Evolutionary conservation across 1,140 invertebrate species (phyloP), one percentile per base, ranked within the genome.

Genomic region (Phymorhynchus buccinoides): DNA sequence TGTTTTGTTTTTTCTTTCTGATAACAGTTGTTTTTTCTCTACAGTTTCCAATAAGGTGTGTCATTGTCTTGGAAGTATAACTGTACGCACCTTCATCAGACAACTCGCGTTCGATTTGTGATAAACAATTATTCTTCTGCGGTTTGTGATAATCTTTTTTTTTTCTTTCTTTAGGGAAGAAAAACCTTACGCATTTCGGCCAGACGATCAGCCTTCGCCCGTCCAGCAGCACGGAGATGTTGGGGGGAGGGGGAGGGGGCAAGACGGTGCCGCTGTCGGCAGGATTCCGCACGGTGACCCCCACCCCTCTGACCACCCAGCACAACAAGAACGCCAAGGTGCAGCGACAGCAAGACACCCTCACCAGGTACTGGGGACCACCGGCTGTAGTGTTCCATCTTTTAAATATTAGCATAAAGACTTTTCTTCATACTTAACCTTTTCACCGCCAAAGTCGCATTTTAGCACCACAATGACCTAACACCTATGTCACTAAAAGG

Each of bases 271-370:
- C 52, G 77, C 75, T 68, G 73, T 80, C 35, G 62, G 79, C 39
- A 62, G 89, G 89, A 30, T 87, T 90, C 84, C 86, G 90, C 32
- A 89, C 86, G 32, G 85, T 90, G 39, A 85, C 85, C 22, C 90
- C 90, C 12, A 42, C 79, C n/a, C 86, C 88, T 4, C 39, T 89
- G 2, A 80, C 84, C 66, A 91, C 90, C 56, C 90, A 91, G 85
- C 89, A 90, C 71, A 90, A 90, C 83, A 88, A 86, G 39, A 71
- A 83, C 18, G 84, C 75, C 66, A 30, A 18, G n/a, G 4, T 79
- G 44, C 77, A 79, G 77, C 32, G 12, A 73, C 77, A 79, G 44
- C 77, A 79, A 35, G 42, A 6, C 27, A 18, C 62, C 37, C 66
- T 83, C 32, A 2, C 81, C n/a, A 73, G 81, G 81, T 83, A 37